Base-by-base conservation (phyloP, 2,113 vertebrate species). In the Cynopterus brachyotis region DNA sequence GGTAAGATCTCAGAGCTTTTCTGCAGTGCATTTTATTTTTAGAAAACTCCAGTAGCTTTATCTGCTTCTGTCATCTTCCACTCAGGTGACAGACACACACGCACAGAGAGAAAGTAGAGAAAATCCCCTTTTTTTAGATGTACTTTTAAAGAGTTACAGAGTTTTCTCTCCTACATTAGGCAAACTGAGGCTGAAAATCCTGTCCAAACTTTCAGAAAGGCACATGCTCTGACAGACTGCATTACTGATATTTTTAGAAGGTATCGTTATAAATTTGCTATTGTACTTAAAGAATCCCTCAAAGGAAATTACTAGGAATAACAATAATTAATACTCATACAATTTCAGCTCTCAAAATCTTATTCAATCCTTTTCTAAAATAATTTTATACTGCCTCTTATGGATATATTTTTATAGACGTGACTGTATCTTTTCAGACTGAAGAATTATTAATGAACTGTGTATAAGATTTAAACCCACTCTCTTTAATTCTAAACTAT, bases 21-120 rank as follows among this genome's bases (percentile, higher is more conserved):
- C 95, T 87, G 53, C 96, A 89, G 37, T 89, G 91, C 7, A 9
- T 89, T 98, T 98, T 97, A 97, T 97, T 98, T 98, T 97, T 97
- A 97, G 97, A 96, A 96, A 96, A 96, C 81, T 97, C 94, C 96
- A 96, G 92, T 94, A 91, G 94, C 81, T 97, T 81, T 97, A 96
- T 97, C 96, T 93, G 89, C 78, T 97, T 96, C 96, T 96, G 96
- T 97, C 97, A 91, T 94, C 92, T 96, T 97, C 59, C 53, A 93
- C 81, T 95, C 84, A 97, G 96, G 97, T 97, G 95, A 97, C 73
- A 98, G 73, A 97, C 96, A 96, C 10, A 89, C 72, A 86, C 53
- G 93, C 3, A 26, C 3, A 60, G 5, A 20, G 17, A 81, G 6
- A 87, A 42, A 97, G 50, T 10, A 86, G 64, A 89, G 82, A 92